These are phyloP conservation scores for Platysternon megacephalum DNA, from an alignment of 2,113 vertebrate species.

Conservation along the genomic window DNA sequence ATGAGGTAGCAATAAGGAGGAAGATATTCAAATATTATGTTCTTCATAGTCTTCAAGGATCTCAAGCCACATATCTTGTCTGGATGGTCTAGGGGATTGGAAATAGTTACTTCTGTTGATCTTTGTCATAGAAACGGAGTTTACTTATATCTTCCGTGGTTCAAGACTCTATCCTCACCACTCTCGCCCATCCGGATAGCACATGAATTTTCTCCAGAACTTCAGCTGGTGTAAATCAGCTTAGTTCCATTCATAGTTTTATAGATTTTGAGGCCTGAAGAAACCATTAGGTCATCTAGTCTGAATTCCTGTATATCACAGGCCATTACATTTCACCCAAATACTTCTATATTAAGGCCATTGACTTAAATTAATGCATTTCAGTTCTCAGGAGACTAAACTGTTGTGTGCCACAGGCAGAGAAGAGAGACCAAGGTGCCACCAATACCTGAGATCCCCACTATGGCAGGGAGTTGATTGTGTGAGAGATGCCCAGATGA, in stretches of 20 bases:
- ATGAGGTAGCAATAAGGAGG: not conserved
- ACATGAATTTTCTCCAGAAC: not conserved
- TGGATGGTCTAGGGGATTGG: not conserved
- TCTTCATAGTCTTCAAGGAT: slow-evolving; percentile 26
- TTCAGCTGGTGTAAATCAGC: not conserved
- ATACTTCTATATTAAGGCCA: not conserved
- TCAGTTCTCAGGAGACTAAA: not conserved
- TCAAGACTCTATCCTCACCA: not conserved
- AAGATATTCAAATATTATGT: not conserved
- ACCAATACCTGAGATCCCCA: not conserved
- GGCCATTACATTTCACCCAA: not conserved
- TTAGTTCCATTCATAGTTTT: not conserved
- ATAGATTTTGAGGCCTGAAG: not conserved
- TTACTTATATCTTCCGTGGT: not conserved
- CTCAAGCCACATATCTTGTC: not conserved
- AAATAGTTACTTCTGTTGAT: slow-evolving; percentile 18
- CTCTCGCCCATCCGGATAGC: rapidly evolving
- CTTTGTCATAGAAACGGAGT: not conserved
- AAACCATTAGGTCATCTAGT: not conserved
- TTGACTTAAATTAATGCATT: not conserved
- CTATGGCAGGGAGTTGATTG: not conserved
- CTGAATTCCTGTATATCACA: not conserved
- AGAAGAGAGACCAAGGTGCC: not conserved
- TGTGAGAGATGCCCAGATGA: not conserved
- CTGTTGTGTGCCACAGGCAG: not conserved